Conservation (phyloP, 2,797 vertebrate species). For the Acanthornis magna region DNA sequence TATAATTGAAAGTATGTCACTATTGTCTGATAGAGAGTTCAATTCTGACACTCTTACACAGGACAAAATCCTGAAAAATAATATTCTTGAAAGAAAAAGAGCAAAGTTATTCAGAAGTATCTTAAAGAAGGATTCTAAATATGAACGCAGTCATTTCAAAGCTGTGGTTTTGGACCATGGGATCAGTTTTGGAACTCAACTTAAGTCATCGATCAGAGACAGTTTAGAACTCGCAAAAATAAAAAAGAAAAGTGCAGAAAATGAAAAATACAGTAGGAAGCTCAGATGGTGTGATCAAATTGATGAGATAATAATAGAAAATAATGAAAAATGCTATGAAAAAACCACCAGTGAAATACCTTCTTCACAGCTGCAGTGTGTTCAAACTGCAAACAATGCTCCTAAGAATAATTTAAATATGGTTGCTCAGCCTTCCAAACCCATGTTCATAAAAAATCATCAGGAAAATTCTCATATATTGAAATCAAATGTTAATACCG, state of each 20-base stretch:
- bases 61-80: slow-evolving; percentile 33
- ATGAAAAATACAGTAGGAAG: slow-evolving; percentile 79
- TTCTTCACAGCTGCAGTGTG: slow-evolving; percentile 1
- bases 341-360: not conserved
- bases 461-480: slow-evolving; percentile 19
- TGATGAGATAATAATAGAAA: slow-evolving; percentile 10
- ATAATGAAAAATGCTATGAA: not conserved
- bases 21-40: slow-evolving; percentile 13
- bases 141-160: slow-evolving; percentile 54
- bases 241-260: slow-evolving; percentile 72
- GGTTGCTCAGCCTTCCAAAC: slow-evolving; percentile 23
- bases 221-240: slow-evolving; percentile 84
- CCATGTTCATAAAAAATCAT: slow-evolving; percentile 65
- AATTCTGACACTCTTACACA: slow-evolving; percentile 9
- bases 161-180: slow-evolving; percentile 54
- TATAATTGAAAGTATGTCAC: slow-evolving; percentile 7
- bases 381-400: slow-evolving; percentile 14
- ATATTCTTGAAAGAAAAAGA: slow-evolving; percentile 59
- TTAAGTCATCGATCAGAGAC: slow-evolving; percentile 81
- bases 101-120: slow-evolving; percentile 81
- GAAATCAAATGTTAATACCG: slow-evolving; percentile 39
- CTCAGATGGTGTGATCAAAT: slow-evolving; percentile 89
- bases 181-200: slow-evolving; percentile 73
- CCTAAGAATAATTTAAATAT: not conserved
- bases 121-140: slow-evolving; percentile 86